Base-by-base conservation (phyloP, 2,888 invertebrate genomes). In the Tachystola acroxantha region DNA sequence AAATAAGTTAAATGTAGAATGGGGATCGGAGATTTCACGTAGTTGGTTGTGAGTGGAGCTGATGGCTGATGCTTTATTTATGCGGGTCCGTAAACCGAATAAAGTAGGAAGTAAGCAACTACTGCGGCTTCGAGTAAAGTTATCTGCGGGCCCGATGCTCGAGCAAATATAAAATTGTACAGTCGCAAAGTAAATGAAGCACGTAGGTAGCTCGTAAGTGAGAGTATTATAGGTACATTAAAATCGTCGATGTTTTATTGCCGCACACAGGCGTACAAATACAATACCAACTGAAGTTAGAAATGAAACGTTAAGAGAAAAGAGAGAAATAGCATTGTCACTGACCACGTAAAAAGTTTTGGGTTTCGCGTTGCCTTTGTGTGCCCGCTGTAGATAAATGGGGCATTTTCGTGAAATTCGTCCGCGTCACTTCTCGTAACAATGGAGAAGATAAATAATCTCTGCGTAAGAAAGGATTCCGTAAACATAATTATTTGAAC, bases 401-500 rank as follows among this genome's bases (percentile, higher is more conserved):
- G 76, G 74, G 73, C 73, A 75, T 82, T 81, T 81, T 84, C 79
- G 73, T 71, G 74, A 80, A 84, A 86, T 84, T 81, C 82, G 75
- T 82, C 81, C 76, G 70, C 78, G 82, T 84, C 84, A 81, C 75
- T 77, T 77, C 78, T 74, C 64, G 63, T 76, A 77, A 86, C 82
- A 84, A 85, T 80, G 60, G 77, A 51, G 68, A 78, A 81, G 81
- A 86, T 84, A 85, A 86, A 85, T 81, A 84, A 81, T 80, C 78
- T 73, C 70, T 67, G 75, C 71, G 77, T 79, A 81, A 80, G 84
- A 84, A 86, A 82, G 84, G 82, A 84, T 85, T 84, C 74, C 71
- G 79, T 79, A 78, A 84, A 82, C 77, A 80, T 80, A 84, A 86
- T 86, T 86, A 84, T 85, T 84, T 79, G 75, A 81, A 78, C 77